These are phyloP conservation scores for Sarcophaga peregrina DNA, from an alignment of 1,140 invertebrate genomes.

Conservation along the genomic window DNA sequence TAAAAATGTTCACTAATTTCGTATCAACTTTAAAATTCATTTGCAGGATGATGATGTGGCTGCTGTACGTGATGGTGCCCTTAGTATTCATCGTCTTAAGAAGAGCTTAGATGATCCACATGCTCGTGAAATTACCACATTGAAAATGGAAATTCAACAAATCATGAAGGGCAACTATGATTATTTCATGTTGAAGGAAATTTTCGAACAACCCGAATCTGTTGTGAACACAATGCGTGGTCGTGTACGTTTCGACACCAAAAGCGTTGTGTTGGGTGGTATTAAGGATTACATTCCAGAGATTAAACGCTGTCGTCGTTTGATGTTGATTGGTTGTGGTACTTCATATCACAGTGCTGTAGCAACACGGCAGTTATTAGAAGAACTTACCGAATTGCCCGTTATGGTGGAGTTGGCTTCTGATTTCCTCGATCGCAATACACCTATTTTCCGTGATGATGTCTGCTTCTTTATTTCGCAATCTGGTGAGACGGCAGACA, in stretches of 20 bases:
- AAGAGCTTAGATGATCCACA: conserved; percentile 84
- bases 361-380: conserved; percentile 95
- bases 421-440: conserved; percentile 97
- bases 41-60: conserved; percentile 85
- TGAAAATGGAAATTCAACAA: conserved; percentile 99
- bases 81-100: conserved; percentile 93
- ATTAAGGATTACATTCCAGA: conserved; percentile 95
- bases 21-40: not conserved
- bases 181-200: conserved; percentile 99
- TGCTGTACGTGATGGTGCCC: conserved; percentile 87
- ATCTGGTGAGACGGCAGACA: conserved; percentile 98
- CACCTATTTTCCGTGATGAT: conserved; percentile 98
- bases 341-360: conserved; percentile 99
- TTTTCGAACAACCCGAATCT: conserved; percentile 99
- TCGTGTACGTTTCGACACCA: conserved; percentile 95
- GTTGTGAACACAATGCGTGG: conserved; percentile 99
- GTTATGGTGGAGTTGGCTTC: conserved; percentile 99
- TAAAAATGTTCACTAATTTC: no score
- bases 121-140: conserved; percentile 93
- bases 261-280: conserved; percentile 73
- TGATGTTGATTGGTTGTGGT: conserved; percentile 98
- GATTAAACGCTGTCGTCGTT: conserved; percentile 93
- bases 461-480: conserved; percentile 99
- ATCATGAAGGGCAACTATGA: conserved; percentile 99
- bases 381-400: conserved; percentile 97